These are phyloP conservation scores for Listrodromus nycthemerus DNA, from an alignment of 2,888 invertebrate genomes.

Conservation along the genomic window DNA sequence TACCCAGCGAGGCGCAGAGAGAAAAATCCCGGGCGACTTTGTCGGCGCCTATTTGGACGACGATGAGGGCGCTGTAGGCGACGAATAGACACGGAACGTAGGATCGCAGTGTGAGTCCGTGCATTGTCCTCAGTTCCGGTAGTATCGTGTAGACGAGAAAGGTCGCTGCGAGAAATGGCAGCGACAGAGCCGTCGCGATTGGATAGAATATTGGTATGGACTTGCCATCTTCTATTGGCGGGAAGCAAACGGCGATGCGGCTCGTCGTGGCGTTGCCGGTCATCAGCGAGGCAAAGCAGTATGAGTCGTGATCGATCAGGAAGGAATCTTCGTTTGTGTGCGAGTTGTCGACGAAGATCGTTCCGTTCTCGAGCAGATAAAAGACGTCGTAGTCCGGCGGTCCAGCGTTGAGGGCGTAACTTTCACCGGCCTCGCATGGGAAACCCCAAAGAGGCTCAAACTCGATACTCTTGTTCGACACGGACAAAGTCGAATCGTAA, in stretches of 20 bases:
- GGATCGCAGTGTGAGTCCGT: conserved; percentile 77
- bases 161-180: conserved; percentile 76
- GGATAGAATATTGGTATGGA: conserved; percentile 63
- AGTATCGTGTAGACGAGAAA: conserved; percentile 78
- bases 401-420: conserved; percentile 67
- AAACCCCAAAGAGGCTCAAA: conserved; percentile 67
- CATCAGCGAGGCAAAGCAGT: conserved; percentile 72
- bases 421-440: conserved; percentile 69
- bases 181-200: conserved; percentile 74
- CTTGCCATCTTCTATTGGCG: background rate
- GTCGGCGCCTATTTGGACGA: conserved; percentile 71
- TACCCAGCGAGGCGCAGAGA: conserved; percentile 73
- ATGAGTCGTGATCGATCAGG: conserved; percentile 62
- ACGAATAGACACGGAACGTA: conserved; percentile 76
- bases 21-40: conserved; percentile 27
- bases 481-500: conserved; percentile 58
- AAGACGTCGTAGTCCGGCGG: conserved; percentile 68
- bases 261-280: conserved; percentile 51
- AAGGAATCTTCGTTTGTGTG: conserved; percentile 11
- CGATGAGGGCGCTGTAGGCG: conserved; percentile 75
- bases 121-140: conserved; percentile 79
- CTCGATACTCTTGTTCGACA: conserved; percentile 61
- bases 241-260: conserved; percentile 70
- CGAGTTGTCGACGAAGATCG: conserved; percentile 66
- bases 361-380: conserved; percentile 74